These are phyloP conservation scores for Chaetodon trifascialis DNA, from an alignment of 2,113 vertebrate genomes.

Conservation along the genomic window DNA sequence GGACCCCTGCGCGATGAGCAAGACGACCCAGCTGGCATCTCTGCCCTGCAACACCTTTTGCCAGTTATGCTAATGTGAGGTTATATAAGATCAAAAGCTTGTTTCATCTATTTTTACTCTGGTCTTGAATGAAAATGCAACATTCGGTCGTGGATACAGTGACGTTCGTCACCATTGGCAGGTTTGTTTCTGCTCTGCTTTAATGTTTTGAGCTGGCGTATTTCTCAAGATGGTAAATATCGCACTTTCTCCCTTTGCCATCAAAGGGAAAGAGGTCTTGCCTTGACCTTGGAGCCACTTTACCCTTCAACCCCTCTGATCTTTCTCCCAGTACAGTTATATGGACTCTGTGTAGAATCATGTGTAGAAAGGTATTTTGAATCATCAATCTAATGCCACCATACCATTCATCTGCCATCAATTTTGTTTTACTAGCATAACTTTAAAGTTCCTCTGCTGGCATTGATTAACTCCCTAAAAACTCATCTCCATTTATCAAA, in stretches of 20 bases:
- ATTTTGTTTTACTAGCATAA: conserved; percentile 7
- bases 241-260: conserved; percentile 50
- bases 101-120: conserved; percentile 29
- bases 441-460: not conserved
- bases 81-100: conserved; percentile 60
- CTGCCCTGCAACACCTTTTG: conserved; percentile 49
- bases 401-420: conserved; percentile 12
- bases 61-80: conserved; percentile 48
- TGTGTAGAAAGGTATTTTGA: conserved; percentile 25
- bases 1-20: conserved; percentile 50
- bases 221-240: conserved; percentile 55
- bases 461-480: too few species aligned
- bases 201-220: conserved; percentile 36
- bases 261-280: conserved; percentile 57
- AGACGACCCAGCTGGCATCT: conserved; percentile 66
- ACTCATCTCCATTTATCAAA: too few species aligned
- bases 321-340: conserved; percentile 32
- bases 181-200: conserved; percentile 36
- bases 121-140: conserved; percentile 17
- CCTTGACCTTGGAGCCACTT: conserved; percentile 63
- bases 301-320: conserved; percentile 45
- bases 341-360: conserved; percentile 28
- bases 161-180: not conserved
- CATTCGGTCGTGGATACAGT: not conserved
- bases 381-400: not conserved